A percentile compares a stretch with the other conserved stretches of the same genome.
These are phyloP conservation scores for Andrena fulva DNA, from an alignment of 2,888 invertebrate species.

Conservation along the genomic window DNA sequence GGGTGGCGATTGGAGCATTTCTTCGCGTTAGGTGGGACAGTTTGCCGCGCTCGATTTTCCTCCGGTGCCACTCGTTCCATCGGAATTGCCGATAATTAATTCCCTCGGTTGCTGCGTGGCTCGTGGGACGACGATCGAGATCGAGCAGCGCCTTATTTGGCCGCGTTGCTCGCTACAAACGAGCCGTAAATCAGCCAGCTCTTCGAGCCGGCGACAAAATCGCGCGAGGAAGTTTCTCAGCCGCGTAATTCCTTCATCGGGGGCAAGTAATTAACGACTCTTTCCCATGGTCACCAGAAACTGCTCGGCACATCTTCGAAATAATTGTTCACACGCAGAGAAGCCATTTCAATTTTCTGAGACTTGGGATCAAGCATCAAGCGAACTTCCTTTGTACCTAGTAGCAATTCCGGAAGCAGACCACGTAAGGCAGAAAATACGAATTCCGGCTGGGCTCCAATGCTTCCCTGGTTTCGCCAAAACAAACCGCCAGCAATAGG, in stretches of 20 bases:
- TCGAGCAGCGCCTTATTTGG: conserved; percentile 33
- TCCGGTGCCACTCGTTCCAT: background rate
- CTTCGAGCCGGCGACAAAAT: background rate
- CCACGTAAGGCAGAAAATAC: too few relatives aligned
- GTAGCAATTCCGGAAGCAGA: too few relatives aligned
- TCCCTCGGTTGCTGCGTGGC: conserved; percentile 3
- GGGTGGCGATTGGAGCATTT: background rate
- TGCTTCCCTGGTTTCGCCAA: too few relatives aligned
- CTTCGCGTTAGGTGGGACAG: background rate
- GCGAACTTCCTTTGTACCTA: too few relatives aligned
- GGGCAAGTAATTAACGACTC: background rate
- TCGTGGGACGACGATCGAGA: conserved; percentile 28
- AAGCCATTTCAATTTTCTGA: too few relatives aligned
- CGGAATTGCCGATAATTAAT: conserved; percentile 25
- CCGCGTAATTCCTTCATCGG: background rate
- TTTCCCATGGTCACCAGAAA: background rate
- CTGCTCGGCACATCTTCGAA: background rate
- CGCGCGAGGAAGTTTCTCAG: background rate
- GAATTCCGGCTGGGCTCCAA: too few relatives aligned
- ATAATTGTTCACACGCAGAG: background rate
- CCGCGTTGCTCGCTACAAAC: conserved; percentile 6
- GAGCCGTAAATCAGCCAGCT: conserved; percentile 20
- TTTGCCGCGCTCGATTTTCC: background rate
- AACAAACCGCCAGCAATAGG: background rate
- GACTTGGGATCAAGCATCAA: too few relatives aligned